Evolutionary conservation across 2,888 invertebrate species (phyloP).

Genomic region (Phymatocera aterrima): DNA sequence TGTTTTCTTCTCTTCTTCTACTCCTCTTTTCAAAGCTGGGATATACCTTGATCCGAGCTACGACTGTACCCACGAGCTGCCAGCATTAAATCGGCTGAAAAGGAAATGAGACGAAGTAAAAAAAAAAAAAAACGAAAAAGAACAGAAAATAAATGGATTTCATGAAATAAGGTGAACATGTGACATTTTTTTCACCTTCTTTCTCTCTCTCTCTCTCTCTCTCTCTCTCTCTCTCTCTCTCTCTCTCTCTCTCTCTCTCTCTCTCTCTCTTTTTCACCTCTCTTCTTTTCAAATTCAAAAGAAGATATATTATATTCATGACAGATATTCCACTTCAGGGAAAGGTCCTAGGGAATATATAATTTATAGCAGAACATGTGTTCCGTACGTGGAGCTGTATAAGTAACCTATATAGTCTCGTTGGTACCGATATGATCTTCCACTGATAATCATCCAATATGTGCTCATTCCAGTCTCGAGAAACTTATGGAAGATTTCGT

Average conservation of each 20-base stretch:
- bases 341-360: not conserved
- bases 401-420: not conserved
- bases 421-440: too few relatives aligned
- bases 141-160: not conserved
- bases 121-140: too few relatives aligned
- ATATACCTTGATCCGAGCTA: not conserved
- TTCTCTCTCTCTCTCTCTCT: not conserved
- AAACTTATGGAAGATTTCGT: not conserved
- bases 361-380: not conserved
- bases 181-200: not conserved
- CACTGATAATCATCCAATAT: not conserved
- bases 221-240: not conserved
- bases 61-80: not conserved
- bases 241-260: not conserved
- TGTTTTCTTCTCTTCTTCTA: not conserved
- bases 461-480: not conserved
- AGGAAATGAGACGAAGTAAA: too few relatives aligned
- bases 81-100: not conserved
- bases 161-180: not conserved
- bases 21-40: constrained; percentile 4
- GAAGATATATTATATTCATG: not conserved
- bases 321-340: not conserved
- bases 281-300: not conserved
- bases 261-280: not conserved
- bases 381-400: too few relatives aligned